Conservation (phyloP, 1,140 invertebrate species). For the Propsilocerus akamusi region DNA sequence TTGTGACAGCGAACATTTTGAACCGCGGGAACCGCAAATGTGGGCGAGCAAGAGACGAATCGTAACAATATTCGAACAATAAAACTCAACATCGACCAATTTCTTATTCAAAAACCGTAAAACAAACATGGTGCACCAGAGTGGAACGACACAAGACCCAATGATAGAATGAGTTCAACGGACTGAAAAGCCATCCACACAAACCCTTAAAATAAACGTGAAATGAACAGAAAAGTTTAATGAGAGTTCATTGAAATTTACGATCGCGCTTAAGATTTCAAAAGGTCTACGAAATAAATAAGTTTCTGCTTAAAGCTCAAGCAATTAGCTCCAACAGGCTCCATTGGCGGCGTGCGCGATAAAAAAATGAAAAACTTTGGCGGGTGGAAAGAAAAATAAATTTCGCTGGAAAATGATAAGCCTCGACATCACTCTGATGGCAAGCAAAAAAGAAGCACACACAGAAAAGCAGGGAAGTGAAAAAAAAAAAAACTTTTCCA, state of each 20-base stretch:
- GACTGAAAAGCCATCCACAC: not conserved
- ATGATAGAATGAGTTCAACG: not conserved
- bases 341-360: not conserved
- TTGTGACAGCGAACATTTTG: not conserved
- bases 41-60: no score
- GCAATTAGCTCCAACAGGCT: not conserved
- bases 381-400: no score
- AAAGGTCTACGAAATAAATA: not conserved
- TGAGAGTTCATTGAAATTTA: not conserved
- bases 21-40: no score
- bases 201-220: no score
- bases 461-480: not conserved
- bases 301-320: not conserved
- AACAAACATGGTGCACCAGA: not conserved
- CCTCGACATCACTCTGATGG: not conserved
- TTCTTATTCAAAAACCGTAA: not conserved
- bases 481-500: no score
- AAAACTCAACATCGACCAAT: not conserved
- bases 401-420: no score
- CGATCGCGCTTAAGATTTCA: not conserved
- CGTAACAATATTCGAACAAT: slow-evolving; percentile 1
- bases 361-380: no score
- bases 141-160: not conserved
- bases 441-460: not conserved
- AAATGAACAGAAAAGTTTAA: not conserved